Evolutionary conservation across 2,113 vertebrate genomes (phyloP), one percentile per base, ranked within the genome.

Genomic region (Campylomormyrus tamandua): DNA sequence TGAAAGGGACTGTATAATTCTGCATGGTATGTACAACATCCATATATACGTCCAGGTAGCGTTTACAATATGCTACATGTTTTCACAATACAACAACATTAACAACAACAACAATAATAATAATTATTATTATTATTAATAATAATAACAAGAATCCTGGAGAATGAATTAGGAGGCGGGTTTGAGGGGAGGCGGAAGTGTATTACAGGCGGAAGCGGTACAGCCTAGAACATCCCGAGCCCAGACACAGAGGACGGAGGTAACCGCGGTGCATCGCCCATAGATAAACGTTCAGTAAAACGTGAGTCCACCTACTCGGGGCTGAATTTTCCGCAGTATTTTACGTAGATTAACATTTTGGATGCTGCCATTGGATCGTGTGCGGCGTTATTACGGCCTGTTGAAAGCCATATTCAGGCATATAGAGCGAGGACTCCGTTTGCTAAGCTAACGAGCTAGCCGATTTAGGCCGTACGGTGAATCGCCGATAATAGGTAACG

Each of bases 191-290:
- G 96, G 94, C 94, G 94, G 92, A 95, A 96, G 94, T 94, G 93
- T 92, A 92, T 90, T 91, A 91, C 92, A 91, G 96, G 90, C 96
- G 96, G 96, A 96, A 96, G 95, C 96, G 94, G 95, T 95, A 93
- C 95, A 95, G 95, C 96, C 95, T 95, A 95, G 94, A 95, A 94
- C 91, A 94, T 94, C 94, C 93, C 92, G 93, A 93, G 92, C 90
- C 95, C 93, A 94, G 92, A 96, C 93, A 95, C 94, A 93, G 93
- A 94, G 94, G 91, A 93, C 93, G 91, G 90, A 89, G 94, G 95
- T 93, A 91, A 80, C 87, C 86, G 84, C 46, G 93, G 90, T 93
- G 90, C 93, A 94, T 94, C 93, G 95, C 94, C 95, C 94, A 94
- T 89, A 92, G 92, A 93, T 92, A 91, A 92, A 95, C 93, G 92